Base-by-base conservation (phyloP, 2,113 vertebrate species). In the Campylomormyrus numenius region DNA sequence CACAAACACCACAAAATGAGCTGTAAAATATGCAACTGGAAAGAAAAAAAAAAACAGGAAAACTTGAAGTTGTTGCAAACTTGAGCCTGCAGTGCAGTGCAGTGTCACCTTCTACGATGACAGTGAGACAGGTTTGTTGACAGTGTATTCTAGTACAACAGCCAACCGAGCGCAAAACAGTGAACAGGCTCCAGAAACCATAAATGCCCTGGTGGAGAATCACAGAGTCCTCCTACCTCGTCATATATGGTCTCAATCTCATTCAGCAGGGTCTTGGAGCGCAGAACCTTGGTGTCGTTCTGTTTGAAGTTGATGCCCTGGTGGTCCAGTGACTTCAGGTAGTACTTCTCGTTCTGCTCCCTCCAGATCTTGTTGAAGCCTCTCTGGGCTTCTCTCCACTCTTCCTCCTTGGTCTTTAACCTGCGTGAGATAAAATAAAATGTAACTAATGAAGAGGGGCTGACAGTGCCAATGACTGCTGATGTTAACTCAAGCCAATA, bases 271-370 rank as follows among this genome's bases (percentile, higher is more conserved):
- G 97, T 98, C 94, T 99, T 99, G 46, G 98, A 99, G 90, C 98
- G 97, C 91, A 99, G 93, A 91, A 98, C 96, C 96, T 99, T 99
- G 92, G 97, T 98, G 93, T 99, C 98, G 0, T 98, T 99, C 96
- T 99, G 98, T 93, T 99, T 99, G 95, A 99, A 99, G 95, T 99
- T 99, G 93, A 99, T 98, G 93, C 98, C 98, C 91, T 99, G 98
- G 90, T 99, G 98, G 93, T 99, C 98, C 42, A 99, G 96, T 9
- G 98, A 99, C 94, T 99, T 99, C 93, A 99, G 95, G 94, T 99
- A 99, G 95, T 99, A 99, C 91, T 99, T 99, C 91, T 99, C 98
- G 90, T 99, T 99, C 93, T 99, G 98, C 91, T 99, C 98, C 92
- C 97, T 94, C 98, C 98, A 99, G 90, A 99, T 98, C 94, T 99